These are phyloP conservation scores for Aphelenchoides avenae DNA, from an alignment of 1,140 invertebrate species.

Conservation along the genomic window DNA sequence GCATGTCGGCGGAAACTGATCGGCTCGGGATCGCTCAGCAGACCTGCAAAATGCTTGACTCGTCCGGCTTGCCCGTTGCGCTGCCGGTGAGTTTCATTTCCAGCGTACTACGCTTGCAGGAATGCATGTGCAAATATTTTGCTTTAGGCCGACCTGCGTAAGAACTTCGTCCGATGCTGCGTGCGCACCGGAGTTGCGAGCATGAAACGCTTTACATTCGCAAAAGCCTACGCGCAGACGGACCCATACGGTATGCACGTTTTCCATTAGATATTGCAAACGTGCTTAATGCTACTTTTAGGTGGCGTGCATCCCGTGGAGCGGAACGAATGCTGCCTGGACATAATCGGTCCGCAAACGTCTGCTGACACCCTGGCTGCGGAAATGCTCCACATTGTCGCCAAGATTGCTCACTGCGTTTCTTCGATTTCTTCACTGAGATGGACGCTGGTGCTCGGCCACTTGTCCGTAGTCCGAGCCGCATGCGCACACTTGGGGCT, in stretches of 20 bases:
- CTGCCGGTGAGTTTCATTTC: slow-evolving; percentile 5
- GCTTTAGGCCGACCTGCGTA: slow-evolving; percentile 10
- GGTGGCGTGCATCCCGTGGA: slow-evolving; percentile 6
- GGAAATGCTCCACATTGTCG: background rate
- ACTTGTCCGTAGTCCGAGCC: slow-evolving; percentile 6
- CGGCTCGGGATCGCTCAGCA: background rate
- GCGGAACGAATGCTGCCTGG: slow-evolving; percentile 8
- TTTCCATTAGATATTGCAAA: slow-evolving; percentile 5
- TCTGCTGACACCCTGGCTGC: slow-evolving; percentile 6
- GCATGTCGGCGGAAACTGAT: background rate
- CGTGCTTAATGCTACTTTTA: background rate
- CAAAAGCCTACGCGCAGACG: slow-evolving; percentile 1
- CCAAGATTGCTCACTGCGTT: background rate
- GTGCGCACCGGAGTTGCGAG: background rate
- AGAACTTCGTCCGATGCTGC: slow-evolving; percentile 12
- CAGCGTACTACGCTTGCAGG: background rate
- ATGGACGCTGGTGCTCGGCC: slow-evolving; percentile 1
- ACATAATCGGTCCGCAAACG: background rate
- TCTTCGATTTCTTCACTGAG: background rate
- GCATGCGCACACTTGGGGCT: slow-evolving; percentile 1
- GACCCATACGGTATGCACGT: slow-evolving; percentile 6
- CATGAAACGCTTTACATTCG: slow-evolving; percentile 13
- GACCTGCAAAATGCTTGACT: slow-evolving; percentile 1
- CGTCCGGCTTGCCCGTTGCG: slow-evolving; percentile 2
- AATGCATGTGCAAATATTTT: background rate